phyloP scores from a whole-genome alignment of 2,797 vertebrate species.

The Scyliorhinus canicula region DNA sequence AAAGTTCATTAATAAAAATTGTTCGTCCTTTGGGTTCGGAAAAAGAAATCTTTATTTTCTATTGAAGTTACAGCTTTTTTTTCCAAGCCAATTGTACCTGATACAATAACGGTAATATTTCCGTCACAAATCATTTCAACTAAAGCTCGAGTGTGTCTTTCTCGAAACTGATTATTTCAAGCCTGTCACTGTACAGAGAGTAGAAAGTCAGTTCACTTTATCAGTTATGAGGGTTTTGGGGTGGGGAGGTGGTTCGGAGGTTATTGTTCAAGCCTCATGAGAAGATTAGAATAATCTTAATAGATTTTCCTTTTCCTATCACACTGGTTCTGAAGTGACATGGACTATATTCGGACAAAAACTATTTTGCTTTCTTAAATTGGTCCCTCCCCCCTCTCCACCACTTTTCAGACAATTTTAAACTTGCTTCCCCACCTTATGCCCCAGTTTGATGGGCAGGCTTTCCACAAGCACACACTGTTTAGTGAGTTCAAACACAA shows the following conservation, averaged over 20 bases:
- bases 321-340: neutral
- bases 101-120: neutral
- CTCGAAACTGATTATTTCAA: neutral
- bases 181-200: neutral
- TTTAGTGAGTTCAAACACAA: neutral
- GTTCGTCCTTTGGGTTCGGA: neutral
- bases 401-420: neutral
- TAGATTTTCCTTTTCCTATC: neutral
- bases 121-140: neutral
- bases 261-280: neutral
- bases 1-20: slow-evolving; percentile 1
- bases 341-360: neutral
- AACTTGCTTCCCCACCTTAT: neutral
- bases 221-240: neutral
- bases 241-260: neutral
- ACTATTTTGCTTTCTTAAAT: neutral
- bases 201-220: neutral
- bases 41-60: neutral
- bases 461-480: neutral
- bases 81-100: neutral
- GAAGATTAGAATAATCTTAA: slow-evolving; percentile 10
- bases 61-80: slow-evolving; percentile 6
- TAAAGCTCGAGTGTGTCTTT: neutral
- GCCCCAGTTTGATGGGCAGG: neutral
- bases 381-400: no score